Base-by-base conservation (phyloP, 2,797 vertebrate species). In the Clarias fuscus region DNA sequence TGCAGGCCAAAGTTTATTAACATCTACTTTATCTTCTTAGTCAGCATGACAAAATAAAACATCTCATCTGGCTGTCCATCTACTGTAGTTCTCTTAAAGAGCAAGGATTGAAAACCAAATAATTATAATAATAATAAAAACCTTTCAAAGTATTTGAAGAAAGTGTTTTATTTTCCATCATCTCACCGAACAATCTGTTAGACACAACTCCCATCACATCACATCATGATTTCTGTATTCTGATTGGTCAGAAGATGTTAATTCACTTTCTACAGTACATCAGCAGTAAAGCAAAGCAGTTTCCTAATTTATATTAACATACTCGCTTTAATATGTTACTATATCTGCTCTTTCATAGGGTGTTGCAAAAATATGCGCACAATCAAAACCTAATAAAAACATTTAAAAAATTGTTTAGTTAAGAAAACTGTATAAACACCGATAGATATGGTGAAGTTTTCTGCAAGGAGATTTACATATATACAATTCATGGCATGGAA, bases 1-100 rank as follows among this genome's bases (percentile, higher is more conserved):
- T 56, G n/a, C 37, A 83, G 20, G 81, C 65, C 81, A 58, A 82
- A 82, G 40, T 68, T 33, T 33, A 65, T 65, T 65, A 1, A 61
- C 37, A 22, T 61, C 76, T 14, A 78, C 17, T 37, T 59, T 27
- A 10, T 15, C 61, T 48, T 30, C 20, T 81, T 27, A 27, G 24
- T 64, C 13, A 65, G 61, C 61, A 70, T 15, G 64, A 56, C 11
- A 10, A 53, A 11, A 40, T 67, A 48, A 14, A 53, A 64, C 5
- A 43, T 30, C 20, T 67, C 61, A 30, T 13, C 7, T 33, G 18
- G 15, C 43, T 20, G 40, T 82, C 43, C 27, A 20, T 27, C 79
- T 7, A 40, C 37, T 37, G 37, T 37, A 37, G 77, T 24, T 48
- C 61, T 18, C 33, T 15, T 18, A 18, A 15, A 65, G 24, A 43